Percentiles rank a stretch among this genome's conserved stretches.
These are phyloP conservation scores for Halictus quadricinctus DNA, from an alignment of 2,888 invertebrate species.

Conservation along the genomic window DNA sequence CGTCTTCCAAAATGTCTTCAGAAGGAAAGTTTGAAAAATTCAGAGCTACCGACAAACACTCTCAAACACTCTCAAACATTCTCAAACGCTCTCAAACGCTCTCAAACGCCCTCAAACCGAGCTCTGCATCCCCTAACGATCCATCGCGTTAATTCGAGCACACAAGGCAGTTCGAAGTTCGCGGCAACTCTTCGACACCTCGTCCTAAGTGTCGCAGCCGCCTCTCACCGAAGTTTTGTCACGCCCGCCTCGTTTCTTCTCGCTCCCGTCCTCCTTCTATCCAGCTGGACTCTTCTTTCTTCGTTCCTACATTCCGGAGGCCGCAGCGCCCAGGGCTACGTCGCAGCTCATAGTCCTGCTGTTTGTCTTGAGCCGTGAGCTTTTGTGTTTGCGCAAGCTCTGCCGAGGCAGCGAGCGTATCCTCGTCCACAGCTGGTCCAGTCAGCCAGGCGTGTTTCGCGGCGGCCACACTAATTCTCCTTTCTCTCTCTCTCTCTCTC, in stretches of 20 bases:
- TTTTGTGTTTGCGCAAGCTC: slow-evolving; percentile 75
- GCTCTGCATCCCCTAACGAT: not conserved
- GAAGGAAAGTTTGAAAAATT: not conserved
- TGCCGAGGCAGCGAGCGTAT: slow-evolving; percentile 38
- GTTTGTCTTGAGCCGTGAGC: slow-evolving; percentile 77
- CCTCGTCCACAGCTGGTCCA: slow-evolving; percentile 40
- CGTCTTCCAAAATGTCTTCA: not conserved
- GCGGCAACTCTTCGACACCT: slow-evolving; percentile 42
- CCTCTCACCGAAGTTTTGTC: slow-evolving; percentile 51
- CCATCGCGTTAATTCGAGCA: slow-evolving; percentile 20
- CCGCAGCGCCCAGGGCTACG: slow-evolving; percentile 69
- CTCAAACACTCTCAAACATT: no score
- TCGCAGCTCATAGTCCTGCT: slow-evolving; percentile 71
- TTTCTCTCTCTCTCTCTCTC: not conserved
- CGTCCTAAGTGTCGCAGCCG: slow-evolving; percentile 49
- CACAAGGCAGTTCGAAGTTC: slow-evolving; percentile 10
- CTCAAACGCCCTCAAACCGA: no score
- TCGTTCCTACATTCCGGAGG: slow-evolving; percentile 21
- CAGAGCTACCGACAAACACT: not conserved
- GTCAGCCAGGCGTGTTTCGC: slow-evolving; percentile 35
- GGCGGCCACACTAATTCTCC: slow-evolving; percentile 21
- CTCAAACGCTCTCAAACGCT: no score
- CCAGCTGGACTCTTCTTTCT: slow-evolving; percentile 13
- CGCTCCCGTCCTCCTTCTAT: not conserved
- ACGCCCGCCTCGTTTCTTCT: slow-evolving; percentile 38